A percentile compares a stretch with the other conserved stretches of the same genome.
These are phyloP conservation scores for Gastrophryne carolinensis DNA, from an alignment of 2,797 vertebrate species.

Conservation along the genomic window DNA sequence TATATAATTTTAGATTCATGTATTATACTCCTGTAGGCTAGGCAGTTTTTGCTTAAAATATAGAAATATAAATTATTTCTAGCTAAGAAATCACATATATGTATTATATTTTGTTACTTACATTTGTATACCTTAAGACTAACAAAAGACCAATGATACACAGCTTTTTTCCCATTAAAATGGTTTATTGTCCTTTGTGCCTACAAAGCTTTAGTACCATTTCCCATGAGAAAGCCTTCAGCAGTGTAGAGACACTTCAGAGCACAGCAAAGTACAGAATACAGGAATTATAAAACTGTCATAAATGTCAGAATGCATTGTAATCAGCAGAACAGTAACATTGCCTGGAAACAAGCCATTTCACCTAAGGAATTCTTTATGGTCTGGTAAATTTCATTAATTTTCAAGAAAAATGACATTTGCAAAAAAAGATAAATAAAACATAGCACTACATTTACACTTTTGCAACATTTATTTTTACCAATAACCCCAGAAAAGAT, in stretches of 20 bases:
- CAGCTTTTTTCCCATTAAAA: slow-evolving; percentile 53
- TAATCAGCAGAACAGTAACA: slow-evolving; percentile 64
- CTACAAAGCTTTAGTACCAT: slow-evolving; percentile 62
- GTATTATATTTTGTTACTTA: not conserved
- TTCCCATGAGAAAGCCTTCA: slow-evolving; percentile 64
- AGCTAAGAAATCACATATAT: not conserved
- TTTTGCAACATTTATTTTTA: slow-evolving; percentile 50
- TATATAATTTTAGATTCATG: too few relatives aligned
- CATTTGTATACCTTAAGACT: slow-evolving; percentile 22
- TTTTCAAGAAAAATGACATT: slow-evolving; percentile 69
- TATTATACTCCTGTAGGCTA: too few relatives aligned
- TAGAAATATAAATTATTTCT: not conserved
- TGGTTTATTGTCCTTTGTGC: slow-evolving; percentile 62
- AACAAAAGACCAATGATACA: slow-evolving; percentile 36
- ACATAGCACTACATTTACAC: slow-evolving; percentile 44
- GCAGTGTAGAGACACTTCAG: slow-evolving; percentile 65
- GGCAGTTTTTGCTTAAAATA: not conserved
- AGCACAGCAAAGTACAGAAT: slow-evolving; percentile 61
- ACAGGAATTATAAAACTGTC: slow-evolving; percentile 72
- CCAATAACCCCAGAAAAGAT: not conserved
- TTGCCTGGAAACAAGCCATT: slow-evolving; percentile 69
- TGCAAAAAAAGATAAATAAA: slow-evolving; percentile 67
- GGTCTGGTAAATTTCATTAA: slow-evolving; percentile 68
- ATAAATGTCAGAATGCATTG: slow-evolving; percentile 72
- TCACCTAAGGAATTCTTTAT: slow-evolving; percentile 68